Percentiles rank a stretch among this genome's conserved stretches.
phyloP scores from a whole-genome alignment of 2,113 vertebrate species.

The Silurus glanis region DNA sequence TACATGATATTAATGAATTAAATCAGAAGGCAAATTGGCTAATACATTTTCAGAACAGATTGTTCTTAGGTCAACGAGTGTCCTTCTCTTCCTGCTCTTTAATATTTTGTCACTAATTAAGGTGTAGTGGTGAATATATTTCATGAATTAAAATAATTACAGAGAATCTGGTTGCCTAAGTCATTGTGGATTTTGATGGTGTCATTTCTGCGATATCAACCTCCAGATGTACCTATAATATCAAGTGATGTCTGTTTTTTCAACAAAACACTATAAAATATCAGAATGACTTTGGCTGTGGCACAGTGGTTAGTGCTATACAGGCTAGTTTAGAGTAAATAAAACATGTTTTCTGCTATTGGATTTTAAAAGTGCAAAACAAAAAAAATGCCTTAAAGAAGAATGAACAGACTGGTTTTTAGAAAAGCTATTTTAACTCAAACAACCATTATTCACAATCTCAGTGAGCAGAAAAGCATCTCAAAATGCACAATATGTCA shows the following conservation, averaged over 20 bases:
- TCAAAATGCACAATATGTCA: neutral
- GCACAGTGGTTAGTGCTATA: neutral
- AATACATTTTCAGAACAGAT: constrained; percentile 28
- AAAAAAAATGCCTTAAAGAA: neutral
- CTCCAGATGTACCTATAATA: neutral
- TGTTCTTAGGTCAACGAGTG: constrained; percentile 25
- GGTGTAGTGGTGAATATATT: constrained; percentile 27
- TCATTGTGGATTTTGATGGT: neutral
- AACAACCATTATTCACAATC: neutral
- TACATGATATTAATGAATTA: constrained; percentile 21
- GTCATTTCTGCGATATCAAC: neutral
- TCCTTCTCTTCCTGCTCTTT: constrained; percentile 23
- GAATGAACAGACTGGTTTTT: neutral
- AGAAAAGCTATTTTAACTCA: neutral
- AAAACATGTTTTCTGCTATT: neutral
- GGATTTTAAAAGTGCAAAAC: neutral
- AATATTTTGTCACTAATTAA: constrained; percentile 47
- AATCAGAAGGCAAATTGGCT: neutral
- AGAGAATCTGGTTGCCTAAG: neutral
- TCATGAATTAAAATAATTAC: constrained; percentile 39
- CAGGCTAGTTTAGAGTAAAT: neutral
- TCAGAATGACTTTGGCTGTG: neutral
- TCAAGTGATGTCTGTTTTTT: neutral
- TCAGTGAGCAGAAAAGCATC: neutral
- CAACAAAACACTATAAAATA: neutral